Conservation (phyloP, 2,113 vertebrate species). For the Syngnathus floridae region DNA sequence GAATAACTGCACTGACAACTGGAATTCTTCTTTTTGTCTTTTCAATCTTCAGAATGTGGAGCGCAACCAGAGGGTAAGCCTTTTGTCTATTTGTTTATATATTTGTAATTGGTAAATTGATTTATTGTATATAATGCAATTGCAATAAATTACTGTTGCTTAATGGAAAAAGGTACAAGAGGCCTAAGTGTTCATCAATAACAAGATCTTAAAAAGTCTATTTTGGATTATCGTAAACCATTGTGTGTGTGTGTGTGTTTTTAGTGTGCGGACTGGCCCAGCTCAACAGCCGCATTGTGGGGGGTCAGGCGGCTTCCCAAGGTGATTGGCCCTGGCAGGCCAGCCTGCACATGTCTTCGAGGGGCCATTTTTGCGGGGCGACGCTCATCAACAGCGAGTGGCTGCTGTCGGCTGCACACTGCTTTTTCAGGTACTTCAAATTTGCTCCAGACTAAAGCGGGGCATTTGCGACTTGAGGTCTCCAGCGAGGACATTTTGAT, state of each 20-base stretch:
- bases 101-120: too few species aligned
- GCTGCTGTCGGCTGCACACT: constrained; percentile 4
- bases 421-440: neutral
- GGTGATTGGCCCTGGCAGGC: constrained; percentile 7
- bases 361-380: neutral
- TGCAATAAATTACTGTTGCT: too few species aligned
- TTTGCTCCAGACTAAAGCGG: neutral
- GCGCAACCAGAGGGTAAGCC: neutral
- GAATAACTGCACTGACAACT: neutral
- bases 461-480: too few species aligned
- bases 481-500: too few species aligned
- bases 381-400: constrained; percentile 3
- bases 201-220: too few species aligned
- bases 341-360: neutral
- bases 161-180: too few species aligned
- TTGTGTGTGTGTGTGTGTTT: neutral
- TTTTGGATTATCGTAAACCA: too few species aligned
- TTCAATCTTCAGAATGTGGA: neutral
- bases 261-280: neutral
- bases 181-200: too few species aligned
- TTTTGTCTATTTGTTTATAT: too few species aligned
- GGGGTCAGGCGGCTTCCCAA: neutral
- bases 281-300: neutral
- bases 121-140: too few species aligned
- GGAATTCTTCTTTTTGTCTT: neutral